Base-by-base conservation (phyloP, 1,140 invertebrate species). In the Doryteuthis pealeii region DNA sequence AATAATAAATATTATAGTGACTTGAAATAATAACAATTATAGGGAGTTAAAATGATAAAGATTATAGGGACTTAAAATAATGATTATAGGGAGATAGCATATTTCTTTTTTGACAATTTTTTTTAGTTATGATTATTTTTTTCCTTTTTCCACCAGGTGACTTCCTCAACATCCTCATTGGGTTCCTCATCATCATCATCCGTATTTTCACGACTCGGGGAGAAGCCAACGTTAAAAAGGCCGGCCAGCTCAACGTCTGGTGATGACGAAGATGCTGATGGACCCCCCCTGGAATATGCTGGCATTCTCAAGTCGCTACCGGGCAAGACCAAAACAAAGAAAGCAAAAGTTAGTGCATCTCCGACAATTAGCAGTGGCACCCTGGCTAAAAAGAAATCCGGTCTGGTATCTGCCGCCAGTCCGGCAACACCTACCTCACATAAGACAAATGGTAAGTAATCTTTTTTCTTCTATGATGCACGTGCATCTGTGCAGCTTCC, bases 161-260 rank as follows among this genome's bases (percentile, higher is more conserved):
- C 22, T 33, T 70, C 40, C 10, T 33, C 68, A 8, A 70, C 68
- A 33, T n/a, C 32, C 1, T 35, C 54, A n/a, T 28, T 18, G 18
- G 45, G 45, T 49, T 6, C 10, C 26, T 62, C 54, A 22, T 14
- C 54, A 62, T 14, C 31, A 33, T 33, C 72, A 22, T 81, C 82
- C 14, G 84, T 85, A 5, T 85, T 85, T 74, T 81, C 74, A 72
- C 78, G 84, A 18, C 78, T 85, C 15, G 84, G 84, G 66, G 83
- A 80, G 0, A 84, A 84, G 71, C 71, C 76, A n/a, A 75, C 80
- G 15, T 70, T 84, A 6, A 87, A 87, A 70, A 70, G 85, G 28
- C 65, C 83, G 73, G 83, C 85, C 58, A 82, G 82, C 30, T 84
- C 83, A 22, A 83, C 54, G 26, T 62, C 54, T 2, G 73, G 68